A percentile compares a stretch with the other conserved stretches of the same genome.
phyloP scores from a whole-genome alignment of 2,113 vertebrate species.

The Sardina pilchardus region DNA sequence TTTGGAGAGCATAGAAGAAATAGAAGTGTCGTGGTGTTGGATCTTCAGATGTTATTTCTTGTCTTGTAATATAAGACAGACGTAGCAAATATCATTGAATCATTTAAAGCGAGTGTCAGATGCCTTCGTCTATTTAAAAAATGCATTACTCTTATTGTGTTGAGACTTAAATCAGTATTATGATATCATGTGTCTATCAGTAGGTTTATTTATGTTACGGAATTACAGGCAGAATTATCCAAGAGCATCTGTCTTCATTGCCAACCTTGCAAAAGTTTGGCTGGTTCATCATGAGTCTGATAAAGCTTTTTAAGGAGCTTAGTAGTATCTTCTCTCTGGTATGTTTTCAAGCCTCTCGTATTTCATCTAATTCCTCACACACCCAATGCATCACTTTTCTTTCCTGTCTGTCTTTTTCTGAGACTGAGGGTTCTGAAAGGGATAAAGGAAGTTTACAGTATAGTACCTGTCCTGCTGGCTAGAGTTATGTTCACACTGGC shows the following conservation, averaged over 20 bases:
- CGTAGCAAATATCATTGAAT: not conserved
- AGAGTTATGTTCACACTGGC: not conserved
- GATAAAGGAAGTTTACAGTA: not conserved
- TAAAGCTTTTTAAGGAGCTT: not conserved
- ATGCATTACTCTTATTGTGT: not conserved
- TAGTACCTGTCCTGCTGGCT: not conserved
- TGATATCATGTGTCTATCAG: not conserved
- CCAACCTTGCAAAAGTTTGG: not conserved
- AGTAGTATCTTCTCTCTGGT: not conserved
- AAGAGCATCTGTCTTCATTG: not conserved
- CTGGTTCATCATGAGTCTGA: not conserved
- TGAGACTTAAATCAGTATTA: not conserved
- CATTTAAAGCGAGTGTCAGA: slow-evolving; percentile 1
- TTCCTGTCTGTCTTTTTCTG: not conserved
- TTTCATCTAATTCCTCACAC: not conserved
- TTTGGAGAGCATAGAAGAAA: not conserved
- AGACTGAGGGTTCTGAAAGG: not conserved
- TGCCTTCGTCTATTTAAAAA: not conserved
- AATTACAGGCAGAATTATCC: not conserved
- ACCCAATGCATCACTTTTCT: not conserved
- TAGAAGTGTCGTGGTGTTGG: not conserved
- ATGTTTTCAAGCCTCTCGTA: not conserved
- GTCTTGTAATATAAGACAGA: not conserved
- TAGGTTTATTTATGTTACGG: not conserved
- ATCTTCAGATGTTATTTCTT: not conserved